Evolutionary conservation across 2,888 invertebrate species (phyloP).

Genomic region (Drosophila colorata): DNA sequence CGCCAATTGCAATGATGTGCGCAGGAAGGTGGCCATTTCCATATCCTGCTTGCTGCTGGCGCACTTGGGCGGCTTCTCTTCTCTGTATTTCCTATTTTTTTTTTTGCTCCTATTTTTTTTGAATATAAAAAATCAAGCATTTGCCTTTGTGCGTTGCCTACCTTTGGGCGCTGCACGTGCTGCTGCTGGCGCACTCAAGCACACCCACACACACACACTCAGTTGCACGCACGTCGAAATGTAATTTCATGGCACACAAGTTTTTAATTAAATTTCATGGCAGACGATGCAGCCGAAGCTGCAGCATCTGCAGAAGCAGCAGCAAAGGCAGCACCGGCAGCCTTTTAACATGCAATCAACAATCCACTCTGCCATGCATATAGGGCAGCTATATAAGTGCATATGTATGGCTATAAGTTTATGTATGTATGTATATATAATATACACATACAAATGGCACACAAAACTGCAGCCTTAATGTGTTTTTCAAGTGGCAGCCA

Average conservation of each 20-base stretch:
- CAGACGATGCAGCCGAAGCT: constrained; percentile 58
- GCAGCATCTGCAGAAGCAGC: constrained; percentile 6
- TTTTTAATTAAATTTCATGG: constrained; percentile 81
- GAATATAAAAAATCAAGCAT: constrained; percentile 61
- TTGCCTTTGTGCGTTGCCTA: constrained; percentile 55
- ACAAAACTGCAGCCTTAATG: constrained; percentile 77
- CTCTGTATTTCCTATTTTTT: not conserved
- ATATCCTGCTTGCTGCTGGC: constrained; percentile 37
- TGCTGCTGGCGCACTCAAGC: constrained; percentile 30
- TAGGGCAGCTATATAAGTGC: constrained; percentile 64
- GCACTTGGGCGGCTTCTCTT: constrained; percentile 24
- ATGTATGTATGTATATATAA: constrained; percentile 38
- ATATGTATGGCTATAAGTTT: constrained; percentile 35
- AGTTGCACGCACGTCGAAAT: constrained; percentile 70
- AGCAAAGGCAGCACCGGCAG: constrained; percentile 43
- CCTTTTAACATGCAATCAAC: constrained; percentile 80
- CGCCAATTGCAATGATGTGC: constrained; percentile 47
- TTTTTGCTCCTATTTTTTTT: constrained; percentile 26
- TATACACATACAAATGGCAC: constrained; percentile 54
- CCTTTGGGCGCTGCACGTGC: constrained; percentile 61
- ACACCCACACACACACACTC: constrained; percentile 20
- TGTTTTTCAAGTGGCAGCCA: constrained; percentile 74
- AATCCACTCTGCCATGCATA: constrained; percentile 78
- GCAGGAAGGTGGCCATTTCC: constrained; percentile 58
- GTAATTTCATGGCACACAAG: constrained; percentile 82